Base-by-base conservation (phyloP, 2,113 vertebrate species). In the Proteles cristata region DNA sequence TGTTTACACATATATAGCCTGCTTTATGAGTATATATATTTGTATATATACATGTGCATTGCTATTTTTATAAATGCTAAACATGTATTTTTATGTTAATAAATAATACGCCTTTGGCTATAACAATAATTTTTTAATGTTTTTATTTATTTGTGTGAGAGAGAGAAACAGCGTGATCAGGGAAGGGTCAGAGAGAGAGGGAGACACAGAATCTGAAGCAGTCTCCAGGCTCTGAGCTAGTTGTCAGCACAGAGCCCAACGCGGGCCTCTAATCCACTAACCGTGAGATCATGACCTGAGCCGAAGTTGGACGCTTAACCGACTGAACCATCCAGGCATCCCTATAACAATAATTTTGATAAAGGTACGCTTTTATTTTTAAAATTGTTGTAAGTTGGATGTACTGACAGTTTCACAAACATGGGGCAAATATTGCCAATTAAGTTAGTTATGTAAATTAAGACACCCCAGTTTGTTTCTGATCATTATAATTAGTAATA, bases 361-460 rank as follows among this genome's bases (percentile, higher is more conserved):
- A 58, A 90, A 77, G 4, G 2, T 61, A 4, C 82, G 69, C 1
- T 65, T 92, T 88, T 77, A 71, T 84, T 95, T 89, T 80, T 3
- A 17, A 88, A 77, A 97, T 14, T 15, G 4, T 58, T 81, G 0
- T 48, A 48, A 76, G 2, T 84, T 77, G 91, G 11, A 94, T 80
- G 79, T 76, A 28, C 11, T 74, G 16, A 69, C 15, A 66, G 3
- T 45, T 90, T 86, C 85, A 91, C n/a, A 95, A 95, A 74, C 33
- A 88, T n/a, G 55, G 53, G 21, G 4, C 39, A 96, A 71, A 96
- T 76, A 33, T 25, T 77, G 33, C 82, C 31, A 94, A 88, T 93
- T 93, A 98, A 93, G 88, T 71, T 91, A 95, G 39, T 94, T 68
- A 79, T 92, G 77, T 83, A 87, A 83, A 82, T 94, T 53, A 95